Conservation (phyloP, 1,140 invertebrate genomes). For the Paralvinella palmiformis region DNA sequence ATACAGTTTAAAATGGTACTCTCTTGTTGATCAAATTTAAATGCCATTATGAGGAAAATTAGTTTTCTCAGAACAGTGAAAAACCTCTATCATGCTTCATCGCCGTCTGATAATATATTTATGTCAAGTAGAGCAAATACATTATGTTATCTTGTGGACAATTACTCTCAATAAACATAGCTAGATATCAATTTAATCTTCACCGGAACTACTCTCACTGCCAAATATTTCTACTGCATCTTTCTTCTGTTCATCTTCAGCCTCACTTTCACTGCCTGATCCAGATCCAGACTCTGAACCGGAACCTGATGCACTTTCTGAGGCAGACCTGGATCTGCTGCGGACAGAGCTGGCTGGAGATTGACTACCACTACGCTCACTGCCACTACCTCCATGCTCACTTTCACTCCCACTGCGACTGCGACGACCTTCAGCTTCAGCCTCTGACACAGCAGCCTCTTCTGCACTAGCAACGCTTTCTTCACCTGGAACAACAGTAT, state of each 20-base stretch:
- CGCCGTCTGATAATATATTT: no score
- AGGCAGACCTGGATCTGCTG: background rate
- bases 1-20: no score
- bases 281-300: conserved; percentile 25
- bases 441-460: conserved; percentile 17
- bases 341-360: background rate
- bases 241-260: conserved; percentile 29
- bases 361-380: conserved; percentile 24
- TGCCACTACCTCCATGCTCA: conserved; percentile 22
- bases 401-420: conserved; percentile 15
- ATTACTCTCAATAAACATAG: no score
- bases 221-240: conserved; percentile 52
- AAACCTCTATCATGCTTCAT: no score
- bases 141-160: no score
- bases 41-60: no score
- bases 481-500: no score
- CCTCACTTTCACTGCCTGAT: conserved; percentile 27
- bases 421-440: conserved; percentile 34
- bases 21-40: no score
- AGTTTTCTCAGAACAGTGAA: no score
- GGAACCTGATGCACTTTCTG: background rate
- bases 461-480: conserved; percentile 58
- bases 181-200: no score
- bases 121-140: no score
- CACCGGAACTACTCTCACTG: conserved; percentile 30